Percentiles rank a stretch among this genome's conserved stretches.
phyloP scores from a whole-genome alignment of 2,797 vertebrate genomes.

The Prionace glauca region DNA sequence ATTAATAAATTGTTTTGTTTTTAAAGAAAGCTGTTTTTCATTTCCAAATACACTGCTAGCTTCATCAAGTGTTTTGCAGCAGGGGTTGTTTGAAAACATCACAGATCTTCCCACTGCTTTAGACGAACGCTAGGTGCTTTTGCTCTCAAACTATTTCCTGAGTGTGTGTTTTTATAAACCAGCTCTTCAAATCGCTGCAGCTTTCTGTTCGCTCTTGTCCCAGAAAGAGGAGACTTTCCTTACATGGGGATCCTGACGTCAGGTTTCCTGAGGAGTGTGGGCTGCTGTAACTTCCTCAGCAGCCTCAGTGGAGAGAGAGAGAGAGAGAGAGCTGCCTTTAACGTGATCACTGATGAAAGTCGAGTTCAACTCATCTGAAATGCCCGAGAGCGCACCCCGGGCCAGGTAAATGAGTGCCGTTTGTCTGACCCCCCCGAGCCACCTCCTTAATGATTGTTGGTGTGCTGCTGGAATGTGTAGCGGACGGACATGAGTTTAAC shows the following conservation, averaged over 20 bases:
- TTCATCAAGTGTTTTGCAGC: neutral
- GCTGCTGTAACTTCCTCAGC: neutral
- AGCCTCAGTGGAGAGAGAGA: neutral
- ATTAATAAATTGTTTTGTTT: neutral
- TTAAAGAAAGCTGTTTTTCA: neutral
- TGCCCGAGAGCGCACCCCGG: neutral
- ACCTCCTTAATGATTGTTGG: neutral
- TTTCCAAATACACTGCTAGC: neutral
- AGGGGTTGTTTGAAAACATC: neutral
- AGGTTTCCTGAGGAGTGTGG: neutral
- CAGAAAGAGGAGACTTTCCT: neutral
- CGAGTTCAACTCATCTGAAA: neutral
- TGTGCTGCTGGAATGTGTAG: neutral
- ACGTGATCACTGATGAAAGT: neutral
- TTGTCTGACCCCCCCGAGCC: neutral
- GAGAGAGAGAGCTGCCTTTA: neutral
- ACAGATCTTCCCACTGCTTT: neutral
- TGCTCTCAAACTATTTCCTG: neutral
- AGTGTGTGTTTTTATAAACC: neutral
- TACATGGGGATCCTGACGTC: conserved; percentile 5
- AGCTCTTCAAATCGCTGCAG: neutral
- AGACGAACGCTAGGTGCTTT: neutral
- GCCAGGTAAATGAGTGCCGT: neutral
- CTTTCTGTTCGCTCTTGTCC: neutral
- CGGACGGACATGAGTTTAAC: neutral